A percentile compares a stretch with the other conserved stretches of the same genome.
Evolutionary conservation across 2,888 invertebrate species (phyloP).

Genomic region (Crocallis elinguaria): DNA sequence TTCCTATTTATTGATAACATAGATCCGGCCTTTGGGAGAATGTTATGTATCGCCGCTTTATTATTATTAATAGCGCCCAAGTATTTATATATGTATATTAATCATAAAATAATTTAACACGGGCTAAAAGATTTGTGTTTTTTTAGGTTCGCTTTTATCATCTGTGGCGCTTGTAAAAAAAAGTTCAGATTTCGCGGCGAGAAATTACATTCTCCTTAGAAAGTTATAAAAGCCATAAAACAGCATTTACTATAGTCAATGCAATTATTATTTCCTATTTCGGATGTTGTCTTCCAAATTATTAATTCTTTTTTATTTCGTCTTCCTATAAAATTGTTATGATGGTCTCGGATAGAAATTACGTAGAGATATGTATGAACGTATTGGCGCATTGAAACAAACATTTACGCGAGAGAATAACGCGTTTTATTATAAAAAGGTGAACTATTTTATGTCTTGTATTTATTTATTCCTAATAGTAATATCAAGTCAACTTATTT

Average conservation of each 20-base stretch:
- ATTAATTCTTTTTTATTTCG: conserved; percentile 41
- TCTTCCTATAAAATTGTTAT: conserved; percentile 52
- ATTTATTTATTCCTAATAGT: conserved; percentile 48
- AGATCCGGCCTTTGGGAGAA: conserved; percentile 6
- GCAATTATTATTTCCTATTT: conserved; percentile 38
- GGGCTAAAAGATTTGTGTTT: no score
- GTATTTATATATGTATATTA: background rate
- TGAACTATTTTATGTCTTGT: conserved; percentile 82
- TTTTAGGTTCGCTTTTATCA: background rate
- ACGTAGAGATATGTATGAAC: no score
- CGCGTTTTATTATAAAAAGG: conserved; percentile 69
- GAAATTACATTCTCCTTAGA: conserved; percentile 7
- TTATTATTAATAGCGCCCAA: background rate
- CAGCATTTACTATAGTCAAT: conserved; percentile 39
- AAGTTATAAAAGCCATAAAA: conserved; percentile 33
- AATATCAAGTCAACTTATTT: conserved; percentile 18
- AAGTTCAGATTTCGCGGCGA: background rate
- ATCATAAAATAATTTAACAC: no score
- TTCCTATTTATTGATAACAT: background rate
- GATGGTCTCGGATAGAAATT: conserved; percentile 36
- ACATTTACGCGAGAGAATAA: conserved; percentile 64
- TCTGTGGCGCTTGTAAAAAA: background rate
- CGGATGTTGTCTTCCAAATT: conserved; percentile 64
- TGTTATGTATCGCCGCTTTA: conserved; percentile 2
- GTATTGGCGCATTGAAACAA: conserved; percentile 56